Base-by-base conservation (phyloP, 2,797 vertebrate species). In the Notamacropus eugenii region DNA sequence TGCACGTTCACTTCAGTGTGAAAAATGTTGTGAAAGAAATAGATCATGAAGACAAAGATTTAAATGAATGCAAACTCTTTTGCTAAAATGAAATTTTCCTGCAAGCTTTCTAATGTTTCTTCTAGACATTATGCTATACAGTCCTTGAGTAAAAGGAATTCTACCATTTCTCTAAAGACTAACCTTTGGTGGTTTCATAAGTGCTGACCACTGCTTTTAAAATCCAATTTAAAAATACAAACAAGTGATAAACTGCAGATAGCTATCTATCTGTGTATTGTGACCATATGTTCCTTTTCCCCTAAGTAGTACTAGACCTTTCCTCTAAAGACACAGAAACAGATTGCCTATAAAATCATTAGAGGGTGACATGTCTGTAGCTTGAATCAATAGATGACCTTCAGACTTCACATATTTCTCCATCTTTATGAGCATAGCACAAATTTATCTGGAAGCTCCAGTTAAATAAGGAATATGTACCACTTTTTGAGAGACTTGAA, bases 221-320 rank as follows among this genome's bases (percentile, higher is more conserved):
- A 97, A 97, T 97, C 59, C 96, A 98, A 91, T 96, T 93, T 96
- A 22, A 12, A 56, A n/a, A 93, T 54, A 94, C 93, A 95, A 93
- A 91, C 91, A 93, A 58, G 93, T 55, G 58, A 90, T 95, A 92
- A 95, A 14, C 52, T 31, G 5, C n/a, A 55, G 74, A 54, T 19
- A 94, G 82, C 27, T 93, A 95, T 91, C 24, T 1, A n/a, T 46
- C 95, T 91, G 16, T 90, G 57, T 59, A 40, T 16, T 57, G 91
- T 24, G 0, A 55, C 95, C 97, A 93, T 92, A 94, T 97, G 97
- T 40, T 96, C 90, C 95, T 87, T 94, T 58, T 97, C 92, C 90
- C 91, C 92, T 95, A 91, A 91, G 93, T 87, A 96, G 92, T 95
- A 91, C 9, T 54, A 92, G 0, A 14, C 50, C 52, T 93, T 67